Base-by-base conservation (phyloP, 2,113 vertebrate species). In the Siphamia tubifer region DNA sequence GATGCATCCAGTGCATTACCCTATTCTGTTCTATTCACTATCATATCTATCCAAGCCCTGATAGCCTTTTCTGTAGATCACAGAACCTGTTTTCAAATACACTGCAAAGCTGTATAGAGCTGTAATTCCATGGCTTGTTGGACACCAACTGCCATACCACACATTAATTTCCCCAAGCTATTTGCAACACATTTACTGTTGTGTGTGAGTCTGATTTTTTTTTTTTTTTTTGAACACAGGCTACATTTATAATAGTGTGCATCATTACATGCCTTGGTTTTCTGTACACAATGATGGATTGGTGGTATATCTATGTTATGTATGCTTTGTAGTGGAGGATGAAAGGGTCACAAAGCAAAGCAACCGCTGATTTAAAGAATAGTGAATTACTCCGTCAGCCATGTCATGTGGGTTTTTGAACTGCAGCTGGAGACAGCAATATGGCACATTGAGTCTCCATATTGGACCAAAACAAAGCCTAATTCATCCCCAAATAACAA, bases 401-500 rank as follows among this genome's bases (percentile, higher is more conserved):
- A 10, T 60, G 69, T 84, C 64, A 79, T 82, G 58, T 61, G 58
- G 72, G 64, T 40, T 77, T 77, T 52, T 69, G 65, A 83, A 60
- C 79, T 65, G 66, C 84, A 79, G 63, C 70, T 79, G 75, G 76
- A 83, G 52, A 73, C 43, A 45, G 42, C 27, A 5, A 45, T 44
- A 53, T 56, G 48, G 68, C 62, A 75, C 60, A 75, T 74, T 57
- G 5, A 51, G 63, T 56, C 51, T 87, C 65, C 11, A 21, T 84
- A 87, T 54, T 87, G 78, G 67, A 81, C 77, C 62, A 90, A 92
- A 71, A 88, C 56, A 69, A 82, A 75, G 31, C 32, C 44, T 87
- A 62, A 88, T 78, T 87, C 62, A 74, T 92, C 90, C 82, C 75
- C 71, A 88, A 91, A 90, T n/a, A 71, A 85, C 77, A 91, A 79